Evolutionary conservation across 2,797 vertebrate genomes (phyloP).

Genomic region (Enteromius paludinosus): DNA sequence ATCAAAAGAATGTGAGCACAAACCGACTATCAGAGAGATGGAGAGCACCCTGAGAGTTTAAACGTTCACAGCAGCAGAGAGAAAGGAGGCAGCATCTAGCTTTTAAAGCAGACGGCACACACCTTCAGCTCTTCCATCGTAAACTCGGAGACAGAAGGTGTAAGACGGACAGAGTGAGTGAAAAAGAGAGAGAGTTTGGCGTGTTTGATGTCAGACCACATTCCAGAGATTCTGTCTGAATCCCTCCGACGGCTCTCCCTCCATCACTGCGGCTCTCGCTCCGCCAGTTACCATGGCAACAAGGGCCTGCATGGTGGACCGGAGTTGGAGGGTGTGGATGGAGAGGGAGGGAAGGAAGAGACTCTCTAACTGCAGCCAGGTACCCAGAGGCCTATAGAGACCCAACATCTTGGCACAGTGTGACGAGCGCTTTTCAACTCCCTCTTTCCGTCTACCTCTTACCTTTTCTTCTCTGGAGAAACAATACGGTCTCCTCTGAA

Average conservation of each 20-base stretch:
- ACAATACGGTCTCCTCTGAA: constrained; percentile 24
- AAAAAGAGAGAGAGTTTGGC: constrained; percentile 62
- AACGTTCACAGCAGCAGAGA: constrained; percentile 18
- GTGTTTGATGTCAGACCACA: constrained; percentile 57
- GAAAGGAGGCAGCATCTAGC: constrained; percentile 23
- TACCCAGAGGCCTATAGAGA: constrained; percentile 56
- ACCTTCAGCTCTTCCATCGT: constrained; percentile 13
- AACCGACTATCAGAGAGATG: constrained; percentile 25
- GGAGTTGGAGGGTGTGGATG: constrained; percentile 54
- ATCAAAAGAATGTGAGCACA: constrained; percentile 21
- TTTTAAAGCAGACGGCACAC: constrained; percentile 7
- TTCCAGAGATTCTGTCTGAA: constrained; percentile 65
- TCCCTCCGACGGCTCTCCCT: constrained; percentile 63
- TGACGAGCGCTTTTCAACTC: constrained; percentile 27
- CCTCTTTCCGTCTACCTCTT: neutral
- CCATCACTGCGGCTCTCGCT: constrained; percentile 65
- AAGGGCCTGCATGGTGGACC: constrained; percentile 66
- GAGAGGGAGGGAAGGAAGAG: constrained; percentile 42
- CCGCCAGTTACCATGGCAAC: constrained; percentile 78
- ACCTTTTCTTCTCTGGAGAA: constrained; percentile 29
- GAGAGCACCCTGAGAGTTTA: constrained; percentile 35
- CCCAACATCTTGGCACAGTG: constrained; percentile 33
- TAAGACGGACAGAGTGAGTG: constrained; percentile 9
- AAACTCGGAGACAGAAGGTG: constrained; percentile 44
- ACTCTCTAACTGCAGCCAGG: constrained; percentile 69